These are phyloP conservation scores for Microctenopoma stevenorrisi DNA, from an alignment of 2,797 vertebrate species.

Conservation along the genomic window DNA sequence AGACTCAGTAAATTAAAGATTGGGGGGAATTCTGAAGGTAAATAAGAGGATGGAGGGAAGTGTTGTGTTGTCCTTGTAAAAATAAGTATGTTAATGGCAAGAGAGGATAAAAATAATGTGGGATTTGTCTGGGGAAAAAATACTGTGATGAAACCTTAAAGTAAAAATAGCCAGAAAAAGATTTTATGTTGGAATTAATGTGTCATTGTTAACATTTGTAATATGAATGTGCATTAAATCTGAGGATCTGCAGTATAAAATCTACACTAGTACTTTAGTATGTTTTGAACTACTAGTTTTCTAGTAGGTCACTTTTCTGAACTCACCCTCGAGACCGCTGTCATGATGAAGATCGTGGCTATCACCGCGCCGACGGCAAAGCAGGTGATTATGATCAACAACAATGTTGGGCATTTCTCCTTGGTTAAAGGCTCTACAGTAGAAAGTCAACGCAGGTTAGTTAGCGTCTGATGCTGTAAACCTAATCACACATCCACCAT, in stretches of 20 bases:
- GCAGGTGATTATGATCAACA: background rate
- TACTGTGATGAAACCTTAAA: background rate
- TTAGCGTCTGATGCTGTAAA: too few species aligned
- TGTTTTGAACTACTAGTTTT: background rate
- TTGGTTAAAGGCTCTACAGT: too few species aligned
- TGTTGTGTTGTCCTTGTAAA: too few species aligned
- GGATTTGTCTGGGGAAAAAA: background rate
- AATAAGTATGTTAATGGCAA: too few species aligned
- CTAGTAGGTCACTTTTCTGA: background rate
- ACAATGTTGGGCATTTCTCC: background rate
- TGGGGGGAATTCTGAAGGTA: too few species aligned
- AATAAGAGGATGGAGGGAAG: too few species aligned
- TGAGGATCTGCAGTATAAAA: too few species aligned
- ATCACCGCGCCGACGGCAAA: background rate
- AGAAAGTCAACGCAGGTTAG: too few species aligned
- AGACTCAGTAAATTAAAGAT: too few species aligned
- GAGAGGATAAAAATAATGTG: background rate
- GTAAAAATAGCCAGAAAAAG: background rate
- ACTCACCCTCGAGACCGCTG: conserved; percentile 37
- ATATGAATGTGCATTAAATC: too few species aligned
- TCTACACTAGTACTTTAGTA: background rate
- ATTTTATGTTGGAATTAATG: background rate
- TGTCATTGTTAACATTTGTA: background rate
- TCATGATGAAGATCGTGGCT: background rate
- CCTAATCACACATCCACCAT: too few species aligned